Evolutionary conservation across 1,140 invertebrate genomes (phyloP).

Genomic region (Caenorhabditis brenneri): DNA sequence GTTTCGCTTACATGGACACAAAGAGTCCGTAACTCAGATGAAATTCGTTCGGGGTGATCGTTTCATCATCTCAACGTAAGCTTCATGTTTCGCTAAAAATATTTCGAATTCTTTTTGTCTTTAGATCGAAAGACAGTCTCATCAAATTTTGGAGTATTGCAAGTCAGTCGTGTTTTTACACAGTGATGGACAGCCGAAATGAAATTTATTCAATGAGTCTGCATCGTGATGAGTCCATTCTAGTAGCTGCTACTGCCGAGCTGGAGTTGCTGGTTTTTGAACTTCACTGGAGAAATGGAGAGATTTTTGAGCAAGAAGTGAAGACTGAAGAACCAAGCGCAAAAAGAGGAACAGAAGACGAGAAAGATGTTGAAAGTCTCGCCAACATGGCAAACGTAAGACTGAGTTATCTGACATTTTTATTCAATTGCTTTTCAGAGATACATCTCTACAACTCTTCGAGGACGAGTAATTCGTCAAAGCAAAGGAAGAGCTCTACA

Average conservation of each 20-base stretch:
- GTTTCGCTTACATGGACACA: constrained; percentile 88
- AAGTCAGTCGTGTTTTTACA: constrained; percentile 93
- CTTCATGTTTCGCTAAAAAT: no score
- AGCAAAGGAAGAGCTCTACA: constrained; percentile 77
- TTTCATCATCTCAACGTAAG: constrained; percentile 80
- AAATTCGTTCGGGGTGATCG: constrained; percentile 79
- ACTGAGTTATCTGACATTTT: not conserved
- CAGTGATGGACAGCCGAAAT: constrained; percentile 76
- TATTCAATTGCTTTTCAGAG: constrained; percentile 70
- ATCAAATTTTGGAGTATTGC: constrained; percentile 97
- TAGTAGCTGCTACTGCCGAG: constrained; percentile 86
- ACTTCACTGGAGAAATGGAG: constrained; percentile 71
- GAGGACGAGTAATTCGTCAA: constrained; percentile 80
- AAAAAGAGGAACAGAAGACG: constrained; percentile 56
- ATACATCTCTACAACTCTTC: constrained; percentile 79
- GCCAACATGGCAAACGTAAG: constrained; percentile 60
- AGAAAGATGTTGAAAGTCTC: constrained; percentile 54
- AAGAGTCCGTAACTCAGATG: constrained; percentile 85
- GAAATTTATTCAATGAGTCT: constrained; percentile 85
- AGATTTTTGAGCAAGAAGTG: constrained; percentile 74
- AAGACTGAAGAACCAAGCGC: constrained; percentile 64
- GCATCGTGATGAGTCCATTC: constrained; percentile 72
- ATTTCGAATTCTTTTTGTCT: not conserved
- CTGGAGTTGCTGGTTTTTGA: constrained; percentile 84
- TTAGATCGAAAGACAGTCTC: constrained; percentile 87